Evolutionary conservation across 2,888 invertebrate genomes (phyloP).

Genomic region (Oithona nana): DNA sequence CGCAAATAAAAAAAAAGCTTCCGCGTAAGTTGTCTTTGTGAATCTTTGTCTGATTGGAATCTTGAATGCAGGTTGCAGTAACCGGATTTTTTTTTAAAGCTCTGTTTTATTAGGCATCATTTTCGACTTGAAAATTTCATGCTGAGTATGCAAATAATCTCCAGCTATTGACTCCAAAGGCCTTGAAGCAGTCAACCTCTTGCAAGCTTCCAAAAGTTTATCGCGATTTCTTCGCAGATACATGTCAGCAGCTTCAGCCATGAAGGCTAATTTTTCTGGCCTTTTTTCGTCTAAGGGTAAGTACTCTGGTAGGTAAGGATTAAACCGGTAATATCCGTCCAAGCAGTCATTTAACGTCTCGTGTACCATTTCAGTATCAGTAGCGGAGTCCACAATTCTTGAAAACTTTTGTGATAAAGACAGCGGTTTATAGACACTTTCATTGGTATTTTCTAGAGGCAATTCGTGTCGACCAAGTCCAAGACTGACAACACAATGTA

Average conservation of each 20-base stretch:
- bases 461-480: conserved; percentile 44
- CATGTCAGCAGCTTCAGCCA: conserved; percentile 53
- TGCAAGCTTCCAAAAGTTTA: conserved; percentile 34
- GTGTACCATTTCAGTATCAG: conserved; percentile 70
- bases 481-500: conserved; percentile 61
- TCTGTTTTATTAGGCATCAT: no score
- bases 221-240: conserved; percentile 61
- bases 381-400: conserved; percentile 62
- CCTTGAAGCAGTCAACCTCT: no score
- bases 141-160: no score
- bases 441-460: conserved; percentile 21
- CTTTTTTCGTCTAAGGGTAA: conserved; percentile 59
- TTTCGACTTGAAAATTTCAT: no score
- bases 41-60: no score
- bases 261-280: conserved; percentile 44
- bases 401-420: conserved; percentile 58
- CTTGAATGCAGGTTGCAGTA: no score
- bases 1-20: no score
- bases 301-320: conserved; percentile 64
- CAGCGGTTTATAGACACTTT: conserved; percentile 29
- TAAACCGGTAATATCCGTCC: conserved; percentile 62
- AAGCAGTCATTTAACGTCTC: conserved; percentile 52
- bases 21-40: no score
- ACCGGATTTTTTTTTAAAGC: no score
- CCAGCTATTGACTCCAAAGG: no score